Percentiles rank a stretch among this genome's conserved stretches.
Evolutionary conservation across 2,888 invertebrate genomes (phyloP).

Genomic region (Oscheius sp.): DNA sequence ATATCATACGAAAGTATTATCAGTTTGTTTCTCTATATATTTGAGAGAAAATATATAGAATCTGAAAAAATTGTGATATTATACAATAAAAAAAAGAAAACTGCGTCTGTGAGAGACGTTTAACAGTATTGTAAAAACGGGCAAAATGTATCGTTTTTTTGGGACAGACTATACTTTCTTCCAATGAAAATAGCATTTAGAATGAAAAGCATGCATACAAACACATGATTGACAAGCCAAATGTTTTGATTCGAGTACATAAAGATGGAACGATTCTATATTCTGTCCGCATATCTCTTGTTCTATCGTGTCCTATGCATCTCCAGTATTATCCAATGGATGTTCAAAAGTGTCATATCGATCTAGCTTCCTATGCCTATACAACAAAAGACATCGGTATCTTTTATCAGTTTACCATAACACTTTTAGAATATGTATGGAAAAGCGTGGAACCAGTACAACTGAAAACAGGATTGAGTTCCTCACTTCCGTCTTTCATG

Average conservation of each 20-base stretch:
- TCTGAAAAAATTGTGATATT: too few relatives aligned
- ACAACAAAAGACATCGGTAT: constrained; percentile 89
- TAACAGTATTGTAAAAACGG: too few relatives aligned
- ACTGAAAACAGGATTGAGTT: constrained; percentile 78
- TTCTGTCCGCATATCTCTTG: constrained; percentile 84
- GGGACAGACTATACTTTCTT: too few relatives aligned
- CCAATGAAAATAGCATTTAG: constrained; percentile 77
- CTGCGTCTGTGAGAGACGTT: too few relatives aligned
- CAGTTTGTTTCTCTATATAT: too few relatives aligned
- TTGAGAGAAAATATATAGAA: too few relatives aligned
- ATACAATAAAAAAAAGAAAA: too few relatives aligned
- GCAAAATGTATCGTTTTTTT: too few relatives aligned
- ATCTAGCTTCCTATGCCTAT: constrained; percentile 97
- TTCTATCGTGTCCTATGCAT: constrained; percentile 95
- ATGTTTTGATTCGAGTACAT: constrained; percentile 95
- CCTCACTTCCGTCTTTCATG: constrained; percentile 82
- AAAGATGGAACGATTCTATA: constrained; percentile 71
- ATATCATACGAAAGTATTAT: too few relatives aligned
- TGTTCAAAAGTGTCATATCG: constrained; percentile 89
- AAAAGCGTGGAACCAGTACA: constrained; percentile 91
- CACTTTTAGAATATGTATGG: constrained; percentile 84
- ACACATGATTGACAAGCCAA: constrained; percentile 72
- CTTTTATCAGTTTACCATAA: too few relatives aligned
- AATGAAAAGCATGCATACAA: constrained; percentile 94
- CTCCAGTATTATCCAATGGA: constrained; percentile 82